phyloP scores from a whole-genome alignment of 2,888 invertebrate genomes.

The Bugula neritina region DNA sequence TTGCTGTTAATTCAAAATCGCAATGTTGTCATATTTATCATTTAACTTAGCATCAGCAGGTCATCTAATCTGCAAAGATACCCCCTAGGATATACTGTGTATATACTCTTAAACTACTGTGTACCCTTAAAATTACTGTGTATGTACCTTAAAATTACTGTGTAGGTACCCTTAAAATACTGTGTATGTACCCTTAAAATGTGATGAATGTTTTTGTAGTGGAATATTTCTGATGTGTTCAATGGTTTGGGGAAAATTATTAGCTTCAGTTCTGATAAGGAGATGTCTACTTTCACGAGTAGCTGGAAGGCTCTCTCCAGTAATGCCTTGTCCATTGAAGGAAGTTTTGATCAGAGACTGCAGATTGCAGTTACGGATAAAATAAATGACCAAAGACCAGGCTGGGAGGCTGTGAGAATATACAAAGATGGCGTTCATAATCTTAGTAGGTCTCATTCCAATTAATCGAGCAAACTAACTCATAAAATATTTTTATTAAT shows the following conservation, averaged over 20 bases:
- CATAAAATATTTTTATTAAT: no score
- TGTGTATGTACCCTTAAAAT: no score
- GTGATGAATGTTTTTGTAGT: neutral
- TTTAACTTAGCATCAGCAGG: no score
- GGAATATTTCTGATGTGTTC: neutral
- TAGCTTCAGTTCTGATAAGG: neutral
- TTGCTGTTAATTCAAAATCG: no score
- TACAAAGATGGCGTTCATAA: neutral
- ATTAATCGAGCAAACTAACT: no score
- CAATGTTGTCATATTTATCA: no score
- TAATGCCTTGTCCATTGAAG: neutral
- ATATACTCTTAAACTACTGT: no score
- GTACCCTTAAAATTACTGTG: no score
- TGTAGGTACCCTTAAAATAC: no score
- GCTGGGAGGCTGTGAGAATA: neutral
- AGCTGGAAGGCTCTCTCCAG: neutral
- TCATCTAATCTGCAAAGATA: no score
- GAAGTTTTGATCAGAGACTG: neutral
- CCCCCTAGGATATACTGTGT: no score
- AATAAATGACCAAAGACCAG: neutral
- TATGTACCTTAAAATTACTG: no score
- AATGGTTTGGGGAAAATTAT: neutral
- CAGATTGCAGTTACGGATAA: neutral
- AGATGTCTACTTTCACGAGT: neutral
- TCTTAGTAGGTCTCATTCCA: neutral